phyloP scores from a whole-genome alignment of 2,888 invertebrate genomes.

The Autographa pulchrina region DNA sequence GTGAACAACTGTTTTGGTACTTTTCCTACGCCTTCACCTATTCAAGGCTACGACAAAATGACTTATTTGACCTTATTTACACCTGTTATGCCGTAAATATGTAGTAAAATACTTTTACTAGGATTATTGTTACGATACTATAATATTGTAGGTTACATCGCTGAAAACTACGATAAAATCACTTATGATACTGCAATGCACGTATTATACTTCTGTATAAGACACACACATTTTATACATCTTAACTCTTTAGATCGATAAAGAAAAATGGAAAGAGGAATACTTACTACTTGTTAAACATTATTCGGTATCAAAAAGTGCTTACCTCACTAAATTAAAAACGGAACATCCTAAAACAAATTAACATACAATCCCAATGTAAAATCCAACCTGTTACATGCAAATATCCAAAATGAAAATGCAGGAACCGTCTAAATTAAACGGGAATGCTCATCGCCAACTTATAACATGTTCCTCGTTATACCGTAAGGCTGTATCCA shows the following conservation, averaged over 20 bases:
- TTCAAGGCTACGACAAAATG: slow-evolving; percentile 36
- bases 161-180: not conserved
- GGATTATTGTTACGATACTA: slow-evolving; percentile 22
- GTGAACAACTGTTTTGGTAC: slow-evolving; percentile 35
- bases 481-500: slow-evolving; percentile 44
- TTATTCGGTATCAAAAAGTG: not conserved
- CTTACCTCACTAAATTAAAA: slow-evolving; percentile 15
- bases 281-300: not conserved
- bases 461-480: slow-evolving; percentile 55
- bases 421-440: slow-evolving; percentile 51
- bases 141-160: slow-evolving; percentile 1
- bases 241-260: too few species aligned
- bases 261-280: too few species aligned
- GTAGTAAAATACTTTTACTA: slow-evolving; percentile 35
- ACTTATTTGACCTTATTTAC: slow-evolving; percentile 53
- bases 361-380: slow-evolving; percentile 9
- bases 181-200: not conserved
- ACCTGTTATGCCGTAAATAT: slow-evolving; percentile 34
- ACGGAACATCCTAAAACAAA: slow-evolving; percentile 22
- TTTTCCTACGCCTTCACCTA: slow-evolving; percentile 36
- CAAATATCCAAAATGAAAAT: slow-evolving; percentile 52
- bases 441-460: slow-evolving; percentile 51
- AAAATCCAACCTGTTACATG: slow-evolving; percentile 46
- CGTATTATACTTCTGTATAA: not conserved
- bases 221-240: not conserved